Percentiles rank a stretch among this genome's conserved stretches.
These are phyloP conservation scores for Drosophila chauvacae DNA, from an alignment of 1,140 invertebrate genomes.

Conservation along the genomic window DNA sequence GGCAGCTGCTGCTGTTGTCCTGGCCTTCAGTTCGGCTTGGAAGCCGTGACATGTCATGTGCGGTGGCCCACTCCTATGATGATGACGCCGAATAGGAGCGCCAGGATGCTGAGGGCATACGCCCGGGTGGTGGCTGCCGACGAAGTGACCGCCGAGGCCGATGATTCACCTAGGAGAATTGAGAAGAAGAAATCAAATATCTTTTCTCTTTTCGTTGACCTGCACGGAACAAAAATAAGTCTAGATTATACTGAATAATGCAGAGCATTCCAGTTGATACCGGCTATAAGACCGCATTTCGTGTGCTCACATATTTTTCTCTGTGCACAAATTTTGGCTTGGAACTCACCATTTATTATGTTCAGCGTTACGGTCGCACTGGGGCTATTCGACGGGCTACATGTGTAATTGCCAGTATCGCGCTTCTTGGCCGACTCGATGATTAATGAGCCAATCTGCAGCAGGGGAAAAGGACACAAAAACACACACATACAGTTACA, in stretches of 20 bases:
- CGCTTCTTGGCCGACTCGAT: conserved; percentile 84
- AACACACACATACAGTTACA: conserved; percentile 24
- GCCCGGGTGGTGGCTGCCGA: conserved; percentile 77
- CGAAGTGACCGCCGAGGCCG: conserved; percentile 83
- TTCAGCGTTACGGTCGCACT: conserved; percentile 84
- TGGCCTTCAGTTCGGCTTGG: conserved; percentile 34
- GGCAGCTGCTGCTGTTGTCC: conserved; percentile 7
- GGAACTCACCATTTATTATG: conserved; percentile 84
- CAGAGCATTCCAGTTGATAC: neutral
- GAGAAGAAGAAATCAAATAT: conserved; percentile 1
- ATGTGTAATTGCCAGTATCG: conserved; percentile 84
- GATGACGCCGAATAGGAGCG: conserved; percentile 70
- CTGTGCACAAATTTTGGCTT: conserved; percentile 2
- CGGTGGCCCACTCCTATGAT: conserved; percentile 69
- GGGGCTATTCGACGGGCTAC: conserved; percentile 84
- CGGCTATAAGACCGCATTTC: neutral
- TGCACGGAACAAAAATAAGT: neutral
- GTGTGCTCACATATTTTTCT: neutral
- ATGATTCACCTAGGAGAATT: conserved; percentile 74
- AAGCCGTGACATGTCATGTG: conserved; percentile 74
- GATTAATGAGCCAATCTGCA: conserved; percentile 84
- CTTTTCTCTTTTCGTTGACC: neutral
- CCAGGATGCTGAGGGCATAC: conserved; percentile 74
- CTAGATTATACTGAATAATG: neutral
- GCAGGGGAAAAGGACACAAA: conserved; percentile 20